Evolutionary conservation across 2,888 invertebrate genomes (phyloP).

Genomic region (Drosophila sordidapex): DNA sequence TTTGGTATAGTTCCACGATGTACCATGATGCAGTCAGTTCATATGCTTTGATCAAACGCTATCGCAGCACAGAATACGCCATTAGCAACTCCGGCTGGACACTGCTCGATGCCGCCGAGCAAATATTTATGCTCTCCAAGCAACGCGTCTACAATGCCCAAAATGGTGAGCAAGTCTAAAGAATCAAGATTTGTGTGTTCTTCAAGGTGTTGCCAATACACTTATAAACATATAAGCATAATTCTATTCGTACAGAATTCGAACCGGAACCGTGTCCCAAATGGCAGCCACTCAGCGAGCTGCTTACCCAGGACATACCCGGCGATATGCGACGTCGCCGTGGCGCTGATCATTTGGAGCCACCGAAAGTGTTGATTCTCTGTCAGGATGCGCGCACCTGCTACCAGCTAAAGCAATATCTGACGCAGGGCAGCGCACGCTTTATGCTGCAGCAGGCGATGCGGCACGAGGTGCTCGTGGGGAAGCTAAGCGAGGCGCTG

Average conservation of each 20-base stretch:
- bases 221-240: background rate
- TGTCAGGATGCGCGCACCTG: slow-evolving; percentile 94
- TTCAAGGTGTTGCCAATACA: background rate
- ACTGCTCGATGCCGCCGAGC: slow-evolving; percentile 93
- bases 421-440: slow-evolving; percentile 88
- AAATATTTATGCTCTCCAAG: slow-evolving; percentile 91
- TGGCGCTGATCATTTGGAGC: slow-evolving; percentile 66
- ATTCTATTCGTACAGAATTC: slow-evolving; percentile 86
- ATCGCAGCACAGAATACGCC: slow-evolving; percentile 93
- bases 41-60: slow-evolving; percentile 90
- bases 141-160: slow-evolving; percentile 89
- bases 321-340: slow-evolving; percentile 87
- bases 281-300: slow-evolving; percentile 93
- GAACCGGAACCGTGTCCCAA: slow-evolving; percentile 95
- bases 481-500: slow-evolving; percentile 86
- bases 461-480: slow-evolving; percentile 87
- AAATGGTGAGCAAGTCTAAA: slow-evolving; percentile 85
- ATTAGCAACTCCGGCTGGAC: slow-evolving; percentile 96
- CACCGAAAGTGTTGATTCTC: slow-evolving; percentile 92
- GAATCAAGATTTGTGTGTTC: background rate
- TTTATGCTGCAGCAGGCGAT: slow-evolving; percentile 88
- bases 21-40: slow-evolving; percentile 95
- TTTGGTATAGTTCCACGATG: slow-evolving; percentile 89
- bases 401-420: slow-evolving; percentile 90
- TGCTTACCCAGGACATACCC: slow-evolving; percentile 92